Evolutionary conservation across 2,113 vertebrate species (phyloP).

Genomic region (Brachionichthys hirsutus): DNA sequence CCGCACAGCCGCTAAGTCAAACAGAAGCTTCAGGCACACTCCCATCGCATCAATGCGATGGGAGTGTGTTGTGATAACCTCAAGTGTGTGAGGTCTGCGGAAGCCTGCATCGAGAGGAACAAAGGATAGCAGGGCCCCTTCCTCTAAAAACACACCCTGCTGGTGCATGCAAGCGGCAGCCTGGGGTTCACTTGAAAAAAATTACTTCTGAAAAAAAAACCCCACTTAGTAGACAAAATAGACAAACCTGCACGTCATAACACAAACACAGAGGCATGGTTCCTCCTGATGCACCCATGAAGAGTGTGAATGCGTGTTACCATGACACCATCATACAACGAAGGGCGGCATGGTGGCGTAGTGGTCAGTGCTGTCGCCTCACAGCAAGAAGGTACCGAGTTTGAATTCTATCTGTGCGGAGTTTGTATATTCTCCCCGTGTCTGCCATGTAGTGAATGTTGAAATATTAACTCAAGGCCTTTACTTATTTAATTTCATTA

Average conservation of each 20-base stretch:
- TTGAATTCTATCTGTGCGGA: too few relatives aligned
- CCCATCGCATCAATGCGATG: constrained; percentile 1
- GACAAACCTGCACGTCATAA: constrained; percentile 3
- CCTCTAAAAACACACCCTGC: constrained; percentile 46
- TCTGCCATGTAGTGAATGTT: too few relatives aligned
- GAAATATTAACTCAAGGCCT: too few relatives aligned
- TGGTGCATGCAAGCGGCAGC: constrained; percentile 25
- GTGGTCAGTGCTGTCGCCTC: too few relatives aligned
- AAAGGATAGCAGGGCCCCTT: constrained; percentile 54
- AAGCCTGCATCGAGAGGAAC: constrained; percentile 43
- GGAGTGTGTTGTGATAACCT: constrained; percentile 39
- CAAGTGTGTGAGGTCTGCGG: constrained; percentile 32
- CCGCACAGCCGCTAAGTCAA: neutral
- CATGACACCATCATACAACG: too few relatives aligned
- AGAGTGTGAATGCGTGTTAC: too few relatives aligned
- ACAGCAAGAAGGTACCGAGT: too few relatives aligned
- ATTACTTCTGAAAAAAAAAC: constrained; percentile 47
- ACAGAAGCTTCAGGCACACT: neutral
- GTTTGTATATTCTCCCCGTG: too few relatives aligned
- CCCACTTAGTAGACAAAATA: constrained; percentile 24
- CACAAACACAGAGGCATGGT: neutral
- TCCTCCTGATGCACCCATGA: neutral
- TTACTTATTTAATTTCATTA: neutral
- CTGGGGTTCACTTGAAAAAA: constrained; percentile 41
- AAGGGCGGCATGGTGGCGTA: too few relatives aligned